These are phyloP conservation scores for Sinohyriopsis cumingii DNA, from an alignment of 2,888 invertebrate species.

Conservation along the genomic window DNA sequence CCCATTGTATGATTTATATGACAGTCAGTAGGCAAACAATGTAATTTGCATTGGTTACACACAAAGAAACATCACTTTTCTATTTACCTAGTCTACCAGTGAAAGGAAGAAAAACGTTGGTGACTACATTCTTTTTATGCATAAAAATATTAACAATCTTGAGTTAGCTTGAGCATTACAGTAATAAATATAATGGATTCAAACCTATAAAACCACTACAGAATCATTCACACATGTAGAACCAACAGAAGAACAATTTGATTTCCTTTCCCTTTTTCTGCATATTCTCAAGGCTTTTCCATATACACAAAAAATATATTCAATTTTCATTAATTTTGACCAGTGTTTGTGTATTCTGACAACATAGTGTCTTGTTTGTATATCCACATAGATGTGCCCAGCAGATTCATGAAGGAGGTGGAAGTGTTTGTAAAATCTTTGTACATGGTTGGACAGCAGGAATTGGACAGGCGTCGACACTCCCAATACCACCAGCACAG, in stretches of 20 bases:
- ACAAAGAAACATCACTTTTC: no score
- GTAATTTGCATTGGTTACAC: no score
- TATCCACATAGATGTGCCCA: constrained; percentile 80
- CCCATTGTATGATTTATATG: no score
- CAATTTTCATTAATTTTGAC: neutral
- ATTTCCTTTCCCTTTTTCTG: neutral
- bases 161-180: no score
- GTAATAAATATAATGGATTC: no score
- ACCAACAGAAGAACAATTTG: neutral
- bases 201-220: no score
- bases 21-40: no score
- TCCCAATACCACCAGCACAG: constrained; percentile 9
- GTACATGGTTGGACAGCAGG: constrained; percentile 93
- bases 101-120: no score
- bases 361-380: constrained; percentile 3
- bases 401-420: constrained; percentile 93
- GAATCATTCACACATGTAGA: neutral
- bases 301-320: neutral
- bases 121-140: no score
- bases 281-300: neutral
- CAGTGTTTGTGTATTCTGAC: neutral
- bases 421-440: constrained; percentile 91
- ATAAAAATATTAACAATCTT: no score
- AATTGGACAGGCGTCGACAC: constrained; percentile 78
- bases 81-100: no score